Base-by-base conservation (phyloP, 2,797 vertebrate genomes). In the Molossus molossus region DNA sequence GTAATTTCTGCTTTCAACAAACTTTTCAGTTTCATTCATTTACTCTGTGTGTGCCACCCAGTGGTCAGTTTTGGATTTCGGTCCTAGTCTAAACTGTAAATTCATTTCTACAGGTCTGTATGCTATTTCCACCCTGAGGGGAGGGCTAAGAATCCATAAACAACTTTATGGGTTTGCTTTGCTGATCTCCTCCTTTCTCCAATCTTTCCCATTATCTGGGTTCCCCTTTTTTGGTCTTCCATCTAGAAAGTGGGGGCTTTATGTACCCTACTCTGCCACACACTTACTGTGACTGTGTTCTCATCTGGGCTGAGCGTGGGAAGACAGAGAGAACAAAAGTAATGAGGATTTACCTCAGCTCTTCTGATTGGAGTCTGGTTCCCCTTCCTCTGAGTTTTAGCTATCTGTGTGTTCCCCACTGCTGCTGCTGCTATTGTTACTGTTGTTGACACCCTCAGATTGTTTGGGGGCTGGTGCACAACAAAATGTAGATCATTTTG, bases 1-100 rank as follows among this genome's bases (percentile, higher is more conserved):
- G 23, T 40, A 21, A 87, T 23, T 48, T 94, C 23, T 94, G 27
- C n/a, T 73, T 88, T 48, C 60, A 92, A 85, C 88, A 53, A 83
- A 6, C 9, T 53, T 40, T 67, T 20, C 33, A 37, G 9, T 80
- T 70, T 89, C 77, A 60, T 48, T 75, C 10, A 80, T 65, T 21
- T 75, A 69, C 27, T 21, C 25, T 57, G 69, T 50, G 20, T 80
- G 50, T 80, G 40, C 65, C 45, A 79, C 9, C 64, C 48, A 73
- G 48, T 45, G 57, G 33, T 21, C 58, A 89, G 23, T 69, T 53
- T 81, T 62, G 53, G 14, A 89, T n/a, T 67, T 67, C n/a, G 45
- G 50, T 69, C 37, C 60, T 18, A 67, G 21, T 65, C 5, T 27
- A 69, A 70, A 27, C 27, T 87, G 23, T 25, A 87, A 89, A 55